These are phyloP conservation scores for Ranitomeya imitator DNA, from an alignment of 2,113 vertebrate genomes.

Conservation along the genomic window DNA sequence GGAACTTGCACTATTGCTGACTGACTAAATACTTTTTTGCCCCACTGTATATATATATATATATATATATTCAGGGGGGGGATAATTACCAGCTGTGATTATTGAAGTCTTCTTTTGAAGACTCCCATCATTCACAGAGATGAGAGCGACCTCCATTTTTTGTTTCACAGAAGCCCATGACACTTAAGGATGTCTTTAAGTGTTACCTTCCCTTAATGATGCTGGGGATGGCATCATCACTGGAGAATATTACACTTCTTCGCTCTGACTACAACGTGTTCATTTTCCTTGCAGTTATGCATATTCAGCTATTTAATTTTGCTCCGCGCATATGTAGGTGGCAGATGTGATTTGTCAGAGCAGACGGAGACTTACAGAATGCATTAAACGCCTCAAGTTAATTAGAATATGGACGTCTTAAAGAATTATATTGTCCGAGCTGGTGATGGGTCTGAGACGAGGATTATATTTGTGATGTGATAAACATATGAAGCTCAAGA, in stretches of 20 bases:
- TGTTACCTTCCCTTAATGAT: slow-evolving; percentile 2
- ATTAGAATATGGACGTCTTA: slow-evolving; percentile 21
- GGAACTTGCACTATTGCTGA: too few relatives aligned
- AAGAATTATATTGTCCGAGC: background rate
- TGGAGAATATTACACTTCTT: slow-evolving; percentile 10
- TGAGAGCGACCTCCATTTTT: background rate
- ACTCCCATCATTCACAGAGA: background rate
- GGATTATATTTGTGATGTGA: background rate
- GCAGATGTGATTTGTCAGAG: slow-evolving; percentile 18
- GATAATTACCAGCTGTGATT: background rate
- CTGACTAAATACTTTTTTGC: too few relatives aligned
- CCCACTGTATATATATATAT: background rate
- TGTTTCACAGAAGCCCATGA: background rate
- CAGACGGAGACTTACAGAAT: background rate
- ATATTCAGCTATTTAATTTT: slow-evolving; percentile 38
- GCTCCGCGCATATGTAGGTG: background rate
- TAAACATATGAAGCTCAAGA: background rate
- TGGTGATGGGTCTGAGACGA: background rate
- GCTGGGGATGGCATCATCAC: background rate
- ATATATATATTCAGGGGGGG: background rate
- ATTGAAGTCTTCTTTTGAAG: background rate
- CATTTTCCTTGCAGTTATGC: slow-evolving; percentile 18
- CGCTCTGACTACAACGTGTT: background rate
- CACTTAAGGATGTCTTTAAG: background rate
- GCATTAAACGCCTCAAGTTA: slow-evolving; percentile 25